Evolutionary conservation across 2,888 invertebrate species (phyloP).

Genomic region (Synanthedon formicaeformis): DNA sequence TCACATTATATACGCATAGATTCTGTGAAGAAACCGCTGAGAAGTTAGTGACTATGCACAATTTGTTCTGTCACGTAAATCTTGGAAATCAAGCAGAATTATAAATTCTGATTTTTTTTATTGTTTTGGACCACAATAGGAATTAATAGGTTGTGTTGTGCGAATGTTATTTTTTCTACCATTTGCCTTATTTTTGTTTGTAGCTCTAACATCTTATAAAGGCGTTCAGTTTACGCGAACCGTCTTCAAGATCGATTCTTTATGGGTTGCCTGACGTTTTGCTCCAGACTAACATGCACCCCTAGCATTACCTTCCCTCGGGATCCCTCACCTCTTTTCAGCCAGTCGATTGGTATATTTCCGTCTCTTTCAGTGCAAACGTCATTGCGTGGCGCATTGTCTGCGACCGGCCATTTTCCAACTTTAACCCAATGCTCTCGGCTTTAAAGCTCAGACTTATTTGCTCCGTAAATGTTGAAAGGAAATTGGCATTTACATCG

Average conservation of each 20-base stretch:
- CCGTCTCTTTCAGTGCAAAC: slow-evolving; percentile 48
- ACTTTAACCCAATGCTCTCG: slow-evolving; percentile 22
- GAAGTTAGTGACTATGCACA: too few relatives aligned
- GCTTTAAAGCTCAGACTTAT: slow-evolving; percentile 23
- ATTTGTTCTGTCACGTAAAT: too few relatives aligned
- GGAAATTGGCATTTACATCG: slow-evolving; percentile 67
- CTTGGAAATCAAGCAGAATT: not conserved
- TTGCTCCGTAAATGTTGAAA: slow-evolving; percentile 25
- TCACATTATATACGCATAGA: too few relatives aligned
- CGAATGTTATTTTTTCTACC: not conserved
- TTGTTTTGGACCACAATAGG: not conserved
- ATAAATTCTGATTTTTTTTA: not conserved
- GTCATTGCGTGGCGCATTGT: slow-evolving; percentile 69
- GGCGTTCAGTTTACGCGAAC: not conserved
- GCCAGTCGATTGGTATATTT: slow-evolving; percentile 16
- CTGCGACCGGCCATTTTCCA: slow-evolving; percentile 21
- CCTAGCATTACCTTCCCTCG: slow-evolving; percentile 43
- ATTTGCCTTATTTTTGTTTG: not conserved
- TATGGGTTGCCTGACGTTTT: slow-evolving; percentile 41
- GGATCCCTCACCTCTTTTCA: slow-evolving; percentile 29
- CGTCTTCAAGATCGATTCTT: slow-evolving; percentile 64
- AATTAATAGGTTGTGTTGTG: not conserved
- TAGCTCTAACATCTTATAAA: not conserved
- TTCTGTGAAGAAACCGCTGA: too few relatives aligned
- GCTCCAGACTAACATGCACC: slow-evolving; percentile 50